phyloP scores from a whole-genome alignment of 2,113 vertebrate genomes.

The Hucho hucho region DNA sequence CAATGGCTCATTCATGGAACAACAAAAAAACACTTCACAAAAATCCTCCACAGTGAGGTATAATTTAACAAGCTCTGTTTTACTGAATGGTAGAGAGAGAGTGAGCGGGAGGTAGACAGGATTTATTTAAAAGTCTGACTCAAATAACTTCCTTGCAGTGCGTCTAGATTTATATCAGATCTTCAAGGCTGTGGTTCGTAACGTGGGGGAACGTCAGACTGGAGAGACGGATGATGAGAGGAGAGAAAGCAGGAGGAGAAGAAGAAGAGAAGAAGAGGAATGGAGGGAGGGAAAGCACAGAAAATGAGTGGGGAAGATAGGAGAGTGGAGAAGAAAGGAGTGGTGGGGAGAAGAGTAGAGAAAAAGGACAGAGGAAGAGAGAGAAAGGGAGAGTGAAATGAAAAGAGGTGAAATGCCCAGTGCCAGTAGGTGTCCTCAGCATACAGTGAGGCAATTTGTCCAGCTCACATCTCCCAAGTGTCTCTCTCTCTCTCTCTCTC shows the following conservation, averaged over 20 bases:
- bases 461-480: neutral
- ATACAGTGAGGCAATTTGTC: constrained; percentile 39
- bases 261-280: neutral
- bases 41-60: neutral
- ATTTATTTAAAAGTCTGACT: constrained; percentile 21
- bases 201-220: constrained; percentile 38
- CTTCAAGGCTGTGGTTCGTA: constrained; percentile 38
- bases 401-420: neutral
- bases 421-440: constrained; percentile 62
- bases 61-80: neutral
- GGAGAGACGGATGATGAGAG: neutral
- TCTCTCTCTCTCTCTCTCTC: too few relatives aligned
- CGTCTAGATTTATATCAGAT: constrained; percentile 22
- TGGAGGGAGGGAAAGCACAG: neutral
- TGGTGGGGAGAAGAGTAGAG: neutral
- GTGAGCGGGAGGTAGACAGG: neutral
- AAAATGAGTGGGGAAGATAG: neutral
- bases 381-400: neutral
- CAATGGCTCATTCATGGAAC: neutral
- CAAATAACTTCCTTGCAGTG: constrained; percentile 1
- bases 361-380: neutral
- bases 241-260: neutral
- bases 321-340: neutral
- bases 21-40: neutral
- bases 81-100: neutral